Conservation (phyloP, 2,797 vertebrate species). For the Lemur catta region DNA sequence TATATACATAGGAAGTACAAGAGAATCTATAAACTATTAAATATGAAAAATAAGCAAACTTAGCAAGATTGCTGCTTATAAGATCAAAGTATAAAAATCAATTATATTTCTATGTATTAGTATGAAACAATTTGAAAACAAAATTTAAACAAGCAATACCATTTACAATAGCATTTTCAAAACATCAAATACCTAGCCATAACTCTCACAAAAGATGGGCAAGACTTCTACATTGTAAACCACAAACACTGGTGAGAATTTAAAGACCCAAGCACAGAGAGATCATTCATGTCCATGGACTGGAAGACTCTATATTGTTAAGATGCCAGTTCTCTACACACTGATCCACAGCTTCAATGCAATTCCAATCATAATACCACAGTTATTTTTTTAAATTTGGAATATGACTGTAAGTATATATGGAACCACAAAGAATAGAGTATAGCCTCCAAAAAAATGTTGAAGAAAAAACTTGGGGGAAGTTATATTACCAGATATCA, state of each 20-base stretch:
- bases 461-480: not conserved
- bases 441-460: not conserved
- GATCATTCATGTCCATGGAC: not conserved
- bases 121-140: constrained; percentile 1
- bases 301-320: not conserved
- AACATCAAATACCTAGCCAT: not conserved
- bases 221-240: not conserved
- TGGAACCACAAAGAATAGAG: not conserved
- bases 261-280: not conserved
- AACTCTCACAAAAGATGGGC: not conserved
- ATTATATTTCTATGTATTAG: not conserved
- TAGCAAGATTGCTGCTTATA: not conserved
- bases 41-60: constrained; percentile 36
- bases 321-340: not conserved
- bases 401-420: constrained; percentile 10
- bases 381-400: not conserved
- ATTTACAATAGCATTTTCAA: not conserved
- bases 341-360: not conserved
- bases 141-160: constrained; percentile 9
- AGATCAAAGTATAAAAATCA: not conserved
- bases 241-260: constrained; percentile 8
- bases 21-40: constrained; percentile 17
- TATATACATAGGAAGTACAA: not conserved
- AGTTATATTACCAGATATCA: not conserved
- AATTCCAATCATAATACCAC: not conserved